Base-by-base conservation (phyloP, 2,113 vertebrate species). In the Petaurus breviceps region DNA sequence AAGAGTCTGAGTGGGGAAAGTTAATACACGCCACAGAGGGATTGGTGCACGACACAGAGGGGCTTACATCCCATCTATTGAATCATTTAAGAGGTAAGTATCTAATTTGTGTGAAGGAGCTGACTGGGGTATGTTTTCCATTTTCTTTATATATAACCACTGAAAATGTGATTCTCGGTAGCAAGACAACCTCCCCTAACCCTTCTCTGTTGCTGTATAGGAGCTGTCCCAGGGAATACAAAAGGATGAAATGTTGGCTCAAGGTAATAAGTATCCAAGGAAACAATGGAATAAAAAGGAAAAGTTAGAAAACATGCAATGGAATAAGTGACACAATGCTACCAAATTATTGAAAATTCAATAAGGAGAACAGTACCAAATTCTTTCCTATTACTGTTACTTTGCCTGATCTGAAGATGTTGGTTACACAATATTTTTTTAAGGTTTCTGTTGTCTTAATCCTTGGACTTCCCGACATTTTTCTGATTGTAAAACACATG, bases 341-440 rank as follows among this genome's bases (percentile, higher is more conserved):
- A 43, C 51, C 91, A 95, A 93, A 57, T 96, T 84, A 31, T 54
- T 90, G 89, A 95, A 96, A 92, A 95, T 91, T 95, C 94, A 97
- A 24, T 95, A 92, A 92, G 93, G 90, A 94, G 94, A 93, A 92
- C 0, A 12, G 43, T 90, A 93, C 43, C 31, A 11, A 89, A 51
- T 53, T 95, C 89, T 95, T 90, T 92, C 51, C 51, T 51, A 50
- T 77, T 91, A 90, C 8, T 92, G 25, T 90, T 77, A 57, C 47
- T 51, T 95, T 93, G 77, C 90, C 55, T 52, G 50, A 51, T 93
- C 57, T 53, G 1, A 97, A 97, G 37, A 97, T 93, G 14, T 92
- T 84, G 90, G 90, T 93, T 92, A 53, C 10, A 61, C 90, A 94
- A 90, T 91, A 11, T n/a, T 10, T 94, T 37, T 51, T 28, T 7